Conservation (phyloP, 2,888 invertebrate species). For the Carabus problematicus region DNA sequence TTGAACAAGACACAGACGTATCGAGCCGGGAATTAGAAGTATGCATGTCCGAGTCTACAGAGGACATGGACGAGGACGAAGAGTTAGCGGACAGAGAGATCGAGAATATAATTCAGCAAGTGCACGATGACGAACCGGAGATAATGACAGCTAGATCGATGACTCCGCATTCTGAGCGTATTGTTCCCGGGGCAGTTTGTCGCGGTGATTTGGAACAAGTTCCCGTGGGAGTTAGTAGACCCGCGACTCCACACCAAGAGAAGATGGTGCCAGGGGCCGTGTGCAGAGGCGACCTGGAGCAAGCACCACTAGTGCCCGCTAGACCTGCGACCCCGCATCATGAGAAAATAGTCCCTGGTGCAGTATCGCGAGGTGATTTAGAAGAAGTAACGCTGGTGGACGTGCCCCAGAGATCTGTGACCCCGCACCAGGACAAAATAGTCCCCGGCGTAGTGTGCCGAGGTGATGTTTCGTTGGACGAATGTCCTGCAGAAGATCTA, state of each 20-base stretch:
- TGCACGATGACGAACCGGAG: too few relatives aligned
- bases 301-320: conserved; percentile 2
- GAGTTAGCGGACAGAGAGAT: too few relatives aligned
- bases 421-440: conserved; percentile 41
- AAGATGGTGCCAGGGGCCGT: neutral
- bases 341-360: conserved; percentile 26
- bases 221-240: too few relatives aligned
- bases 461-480: conserved; percentile 13
- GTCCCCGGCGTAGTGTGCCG: conserved; percentile 29
- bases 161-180: conserved; percentile 4
- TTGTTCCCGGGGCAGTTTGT: conserved; percentile 9
- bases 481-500: neutral
- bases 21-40: too few relatives aligned
- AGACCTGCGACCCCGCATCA: conserved; percentile 7
- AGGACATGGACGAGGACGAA: too few relatives aligned
- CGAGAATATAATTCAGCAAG: too few relatives aligned
- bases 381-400: neutral
- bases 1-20: too few relatives aligned
- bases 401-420: neutral
- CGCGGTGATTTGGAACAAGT: neutral
- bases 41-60: too few relatives aligned
- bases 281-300: neutral
- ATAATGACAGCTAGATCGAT: too few relatives aligned
- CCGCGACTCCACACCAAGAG: neutral
- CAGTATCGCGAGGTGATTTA: neutral